A percentile compares a stretch with the other conserved stretches of the same genome.
Conservation (phyloP, 2,797 vertebrate species). For the Gobio occitaniae region DNA sequence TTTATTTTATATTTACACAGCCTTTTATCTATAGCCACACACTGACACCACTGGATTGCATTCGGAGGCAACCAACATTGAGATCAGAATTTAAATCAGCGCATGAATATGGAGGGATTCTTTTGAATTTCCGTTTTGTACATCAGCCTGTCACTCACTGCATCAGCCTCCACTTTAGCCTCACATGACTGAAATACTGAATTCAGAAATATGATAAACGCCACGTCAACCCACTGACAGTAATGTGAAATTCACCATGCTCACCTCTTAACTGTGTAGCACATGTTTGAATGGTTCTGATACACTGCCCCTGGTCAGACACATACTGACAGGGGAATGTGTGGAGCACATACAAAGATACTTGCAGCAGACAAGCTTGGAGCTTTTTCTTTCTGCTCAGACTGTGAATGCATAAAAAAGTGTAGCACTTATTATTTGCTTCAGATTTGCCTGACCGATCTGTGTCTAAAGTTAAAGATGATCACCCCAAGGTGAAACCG, state of each 20-base stretch:
- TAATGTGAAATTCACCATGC: slow-evolving; percentile 79
- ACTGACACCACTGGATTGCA: slow-evolving; percentile 43
- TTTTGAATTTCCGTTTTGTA: slow-evolving; percentile 82
- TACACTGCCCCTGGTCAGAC: slow-evolving; percentile 83
- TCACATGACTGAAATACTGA: slow-evolving; percentile 81
- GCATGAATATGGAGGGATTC: slow-evolving; percentile 84
- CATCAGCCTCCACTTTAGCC: slow-evolving; percentile 80
- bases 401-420: slow-evolving; percentile 47
- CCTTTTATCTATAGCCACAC: slow-evolving; percentile 46
- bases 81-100: slow-evolving; percentile 82
- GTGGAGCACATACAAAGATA: slow-evolving; percentile 79
- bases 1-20: slow-evolving; percentile 47
- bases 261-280: slow-evolving; percentile 80
- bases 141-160: slow-evolving; percentile 84
- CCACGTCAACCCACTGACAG: slow-evolving; percentile 77
- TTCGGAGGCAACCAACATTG: slow-evolving; percentile 72
- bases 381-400: slow-evolving; percentile 23
- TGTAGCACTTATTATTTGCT: slow-evolving; percentile 29
- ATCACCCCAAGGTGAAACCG: slow-evolving; percentile 56
- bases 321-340: slow-evolving; percentile 81
- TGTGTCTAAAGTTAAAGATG: slow-evolving; percentile 50
- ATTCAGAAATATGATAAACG: slow-evolving; percentile 83
- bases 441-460: slow-evolving; percentile 37
- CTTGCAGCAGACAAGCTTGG: slow-evolving; percentile 79
- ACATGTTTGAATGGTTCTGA: slow-evolving; percentile 82